phyloP scores from a whole-genome alignment of 2,113 vertebrate genomes.

The Gallinago paraguaiae region DNA sequence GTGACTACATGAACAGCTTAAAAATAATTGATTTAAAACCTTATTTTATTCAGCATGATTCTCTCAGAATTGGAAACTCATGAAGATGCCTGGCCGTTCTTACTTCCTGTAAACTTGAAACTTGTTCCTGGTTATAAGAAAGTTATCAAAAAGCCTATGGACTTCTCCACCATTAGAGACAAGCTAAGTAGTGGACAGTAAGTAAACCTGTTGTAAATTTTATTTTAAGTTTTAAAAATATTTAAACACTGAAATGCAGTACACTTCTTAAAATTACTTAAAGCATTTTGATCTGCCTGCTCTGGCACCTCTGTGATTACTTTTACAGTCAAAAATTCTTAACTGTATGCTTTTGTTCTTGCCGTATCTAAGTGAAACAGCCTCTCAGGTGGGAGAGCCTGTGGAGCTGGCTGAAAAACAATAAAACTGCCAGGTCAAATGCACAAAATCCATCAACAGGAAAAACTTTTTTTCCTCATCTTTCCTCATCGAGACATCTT shows the following conservation, averaged over 20 bases:
- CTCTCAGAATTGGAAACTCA: conserved; percentile 96
- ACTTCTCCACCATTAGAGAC: conserved; percentile 98
- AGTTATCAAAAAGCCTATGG: conserved; percentile 99
- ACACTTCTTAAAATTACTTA: neutral
- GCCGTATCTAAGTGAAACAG: neutral
- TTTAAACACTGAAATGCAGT: neutral
- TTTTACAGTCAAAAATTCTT: neutral
- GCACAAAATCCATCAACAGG: neutral
- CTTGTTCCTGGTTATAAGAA: conserved; percentile 97
- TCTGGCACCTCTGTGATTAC: neutral
- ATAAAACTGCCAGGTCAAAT: neutral
- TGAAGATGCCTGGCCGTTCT: conserved; percentile 97
- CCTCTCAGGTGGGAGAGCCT: neutral
- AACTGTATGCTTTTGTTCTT: neutral
- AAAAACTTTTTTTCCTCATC: neutral
- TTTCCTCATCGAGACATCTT: neutral
- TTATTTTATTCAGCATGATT: conserved; percentile 82
- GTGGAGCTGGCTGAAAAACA: neutral
- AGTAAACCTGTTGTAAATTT: conserved; percentile 67
- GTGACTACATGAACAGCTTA: neutral
- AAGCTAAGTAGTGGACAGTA: conserved; percentile 93
- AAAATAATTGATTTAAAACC: conserved; percentile 22
- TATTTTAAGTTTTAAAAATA: neutral
- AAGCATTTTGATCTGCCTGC: neutral
- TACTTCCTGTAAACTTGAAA: conserved; percentile 97